Percentiles rank a stretch among this genome's conserved stretches.
phyloP scores from a whole-genome alignment of 2,113 vertebrate species.

The Chiloscyllium plagiosum region DNA sequence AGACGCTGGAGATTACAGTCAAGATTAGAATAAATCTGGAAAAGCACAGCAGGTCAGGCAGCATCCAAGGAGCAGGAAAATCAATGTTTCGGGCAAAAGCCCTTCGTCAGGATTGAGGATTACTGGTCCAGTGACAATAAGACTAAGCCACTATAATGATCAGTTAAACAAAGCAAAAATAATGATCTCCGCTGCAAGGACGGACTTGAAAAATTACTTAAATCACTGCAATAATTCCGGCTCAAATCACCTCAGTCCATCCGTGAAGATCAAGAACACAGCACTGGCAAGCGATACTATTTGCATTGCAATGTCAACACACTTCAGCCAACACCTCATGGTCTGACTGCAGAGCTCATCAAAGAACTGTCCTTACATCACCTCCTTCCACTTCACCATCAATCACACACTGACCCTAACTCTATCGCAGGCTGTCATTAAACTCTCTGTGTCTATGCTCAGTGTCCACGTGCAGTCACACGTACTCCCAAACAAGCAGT shows the following conservation, averaged over 20 bases:
- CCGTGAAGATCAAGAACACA: neutral
- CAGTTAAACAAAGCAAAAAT: neutral
- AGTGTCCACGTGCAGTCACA: neutral
- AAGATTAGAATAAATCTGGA: too few relatives aligned
- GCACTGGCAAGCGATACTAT: neutral
- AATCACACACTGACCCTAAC: neutral
- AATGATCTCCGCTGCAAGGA: neutral
- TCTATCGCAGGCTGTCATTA: neutral
- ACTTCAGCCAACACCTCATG: neutral
- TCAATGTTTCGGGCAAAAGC: too few relatives aligned
- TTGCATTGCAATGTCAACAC: neutral
- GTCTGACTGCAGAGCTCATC: neutral
- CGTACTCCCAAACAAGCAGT: neutral
- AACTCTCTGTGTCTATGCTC: neutral
- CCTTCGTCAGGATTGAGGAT: too few relatives aligned
- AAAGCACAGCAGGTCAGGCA: too few relatives aligned
- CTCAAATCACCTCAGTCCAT: neutral
- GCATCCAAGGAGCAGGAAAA: too few relatives aligned
- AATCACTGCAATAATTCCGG: neutral
- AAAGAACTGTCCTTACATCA: neutral
- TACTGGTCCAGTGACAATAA: too few relatives aligned
- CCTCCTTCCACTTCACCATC: neutral
- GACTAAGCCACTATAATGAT: too few relatives aligned
- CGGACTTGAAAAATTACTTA: neutral
- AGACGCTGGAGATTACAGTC: too few relatives aligned